Percentiles rank a stretch among this genome's conserved stretches.
Conservation (phyloP, 2,888 invertebrate genomes). For the Aphodius granarius region DNA sequence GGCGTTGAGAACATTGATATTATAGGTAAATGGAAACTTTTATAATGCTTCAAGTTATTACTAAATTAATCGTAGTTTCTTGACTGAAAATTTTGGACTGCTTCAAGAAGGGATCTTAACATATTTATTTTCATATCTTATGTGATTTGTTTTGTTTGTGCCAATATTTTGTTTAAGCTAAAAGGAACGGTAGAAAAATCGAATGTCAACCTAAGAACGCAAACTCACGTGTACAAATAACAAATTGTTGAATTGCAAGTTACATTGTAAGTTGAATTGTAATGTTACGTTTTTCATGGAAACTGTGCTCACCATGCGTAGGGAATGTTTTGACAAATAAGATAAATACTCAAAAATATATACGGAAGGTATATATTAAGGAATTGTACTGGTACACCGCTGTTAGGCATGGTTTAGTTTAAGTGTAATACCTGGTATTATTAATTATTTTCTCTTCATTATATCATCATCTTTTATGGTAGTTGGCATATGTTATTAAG, state of each 20-base stretch:
- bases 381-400: not conserved
- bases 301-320: not conserved
- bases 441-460: constrained; percentile 13
- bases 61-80: not conserved
- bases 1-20: not conserved
- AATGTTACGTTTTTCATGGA: not conserved
- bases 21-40: not conserved
- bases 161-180: not conserved
- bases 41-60: not conserved
- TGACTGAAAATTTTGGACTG: not conserved
- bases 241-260: not conserved
- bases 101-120: not conserved
- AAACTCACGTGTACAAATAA: not conserved
- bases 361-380: constrained; percentile 2
- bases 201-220: not conserved
- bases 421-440: constrained; percentile 1
- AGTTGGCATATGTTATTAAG: constrained; percentile 21
- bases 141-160: not conserved
- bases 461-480: constrained; percentile 18
- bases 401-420: constrained; percentile 1
- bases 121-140: not conserved
- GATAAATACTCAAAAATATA: constrained; percentile 8
- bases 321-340: constrained; percentile 2
- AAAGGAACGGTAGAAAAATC: not conserved
- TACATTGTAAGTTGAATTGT: no score